phyloP scores from a whole-genome alignment of 1,140 invertebrate species.

The Bilobella aurantiaca region DNA sequence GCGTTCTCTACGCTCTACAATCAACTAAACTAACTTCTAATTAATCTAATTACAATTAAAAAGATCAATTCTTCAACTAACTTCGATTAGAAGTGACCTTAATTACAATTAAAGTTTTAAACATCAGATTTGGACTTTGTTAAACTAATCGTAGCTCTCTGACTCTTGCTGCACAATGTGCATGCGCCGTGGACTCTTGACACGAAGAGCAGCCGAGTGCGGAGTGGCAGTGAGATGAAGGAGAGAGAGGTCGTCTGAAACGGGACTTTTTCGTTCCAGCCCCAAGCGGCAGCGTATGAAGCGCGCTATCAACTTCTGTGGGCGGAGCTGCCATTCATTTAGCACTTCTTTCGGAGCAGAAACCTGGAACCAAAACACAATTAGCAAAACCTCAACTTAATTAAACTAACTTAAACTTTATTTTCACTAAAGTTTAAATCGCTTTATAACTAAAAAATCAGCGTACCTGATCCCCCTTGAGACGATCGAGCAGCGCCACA shows the following conservation, averaged over 20 bases:
- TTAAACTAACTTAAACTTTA: too few species aligned
- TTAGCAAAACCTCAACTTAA: too few species aligned
- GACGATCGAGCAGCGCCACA: constrained; percentile 81
- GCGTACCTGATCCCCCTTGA: constrained; percentile 89
- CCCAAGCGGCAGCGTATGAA: constrained; percentile 76
- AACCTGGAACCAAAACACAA: constrained; percentile 48
- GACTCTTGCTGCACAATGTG: constrained; percentile 82
- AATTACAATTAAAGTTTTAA: too few species aligned
- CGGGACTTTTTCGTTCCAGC: constrained; percentile 42
- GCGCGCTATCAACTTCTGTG: constrained; percentile 72
- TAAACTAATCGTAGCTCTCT: constrained; percentile 70
- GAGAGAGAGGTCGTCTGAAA: constrained; percentile 14
- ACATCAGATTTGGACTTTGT: too few species aligned
- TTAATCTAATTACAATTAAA: too few species aligned
- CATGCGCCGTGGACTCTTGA: constrained; percentile 71
- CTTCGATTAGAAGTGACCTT: too few species aligned
- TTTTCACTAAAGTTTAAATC: too few species aligned
- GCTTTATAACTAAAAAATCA: constrained; percentile 14
- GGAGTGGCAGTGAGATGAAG: constrained; percentile 41
- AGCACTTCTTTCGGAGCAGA: constrained; percentile 75
- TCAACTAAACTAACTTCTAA: too few species aligned
- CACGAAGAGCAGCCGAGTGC: constrained; percentile 57
- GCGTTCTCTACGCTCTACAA: too few species aligned
- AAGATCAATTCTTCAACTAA: too few species aligned
- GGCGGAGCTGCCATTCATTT: constrained; percentile 84